Evolutionary conservation across 2,113 vertebrate genomes (phyloP), one percentile per base, ranked within the genome.

Genomic region (Oceanodroma tethys): DNA sequence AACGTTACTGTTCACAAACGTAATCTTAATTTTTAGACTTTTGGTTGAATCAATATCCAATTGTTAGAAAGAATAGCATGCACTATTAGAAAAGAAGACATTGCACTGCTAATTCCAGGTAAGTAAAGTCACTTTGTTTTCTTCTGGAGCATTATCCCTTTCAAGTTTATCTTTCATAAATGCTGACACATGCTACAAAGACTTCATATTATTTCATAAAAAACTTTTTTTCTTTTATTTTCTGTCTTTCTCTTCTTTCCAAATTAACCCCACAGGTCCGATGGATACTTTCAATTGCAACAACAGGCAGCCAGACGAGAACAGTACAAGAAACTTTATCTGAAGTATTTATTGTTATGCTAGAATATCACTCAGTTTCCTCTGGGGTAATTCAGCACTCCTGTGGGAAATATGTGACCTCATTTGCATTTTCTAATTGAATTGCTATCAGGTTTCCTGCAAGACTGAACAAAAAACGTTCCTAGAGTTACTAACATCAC

Each of bases 401-500:
- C 82, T 21, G 74, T 91, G 98, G 98, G 98, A 97, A 98, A 96
- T 93, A 78, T 93, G 94, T 90, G 98, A 95, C 97, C 97, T 98
- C 97, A 98, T 98, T 98, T 98, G 98, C 98, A 98, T 98, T 98
- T 98, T 97, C 98, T 98, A 98, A 98, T 98, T 98, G 98, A 98
- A 98, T 95, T 97, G 98, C 98, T 98, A 98, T 98, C 98, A 97
- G 98, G 96, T 98, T 98, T 98, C 97, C 96, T 97, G 98, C 98
- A 98, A 98, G 98, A 97, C 96, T 97, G 98, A 97, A 96, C 98
- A 97, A 80, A 94, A 88, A 87, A 91, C 65, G 63, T 97, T 94
- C 78, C 60, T 86, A 68, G 75, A 85, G 88, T 90, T 95, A 50
- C 95, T 38, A 86, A 93, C 81, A 73, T 67, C 34, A 79, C 78